Evolutionary conservation across 2,797 vertebrate species (phyloP).

Genomic region (Tiaroga cobitis): DNA sequence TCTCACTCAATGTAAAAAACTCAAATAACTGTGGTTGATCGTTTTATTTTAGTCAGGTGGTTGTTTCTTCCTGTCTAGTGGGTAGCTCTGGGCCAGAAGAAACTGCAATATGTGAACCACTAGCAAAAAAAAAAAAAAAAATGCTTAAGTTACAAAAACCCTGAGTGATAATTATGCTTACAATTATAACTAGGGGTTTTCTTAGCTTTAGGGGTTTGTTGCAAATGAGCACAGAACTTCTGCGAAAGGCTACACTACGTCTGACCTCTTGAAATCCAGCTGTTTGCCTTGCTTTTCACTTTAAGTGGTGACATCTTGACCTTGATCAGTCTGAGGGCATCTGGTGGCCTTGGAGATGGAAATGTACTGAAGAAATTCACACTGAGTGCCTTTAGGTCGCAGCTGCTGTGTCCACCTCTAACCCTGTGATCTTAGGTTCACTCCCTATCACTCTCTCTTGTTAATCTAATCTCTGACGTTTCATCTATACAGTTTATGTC

Average conservation of each 20-base stretch:
- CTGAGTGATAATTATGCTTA: background rate
- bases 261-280: constrained; percentile 16
- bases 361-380: constrained; percentile 39
- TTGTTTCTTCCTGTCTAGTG: background rate
- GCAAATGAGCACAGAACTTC: background rate
- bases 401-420: background rate
- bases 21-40: background rate
- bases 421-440: constrained; percentile 15
- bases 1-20: background rate
- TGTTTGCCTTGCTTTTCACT: background rate
- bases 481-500: background rate
- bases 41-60: constrained; percentile 9
- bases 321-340: constrained; percentile 11
- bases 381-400: background rate
- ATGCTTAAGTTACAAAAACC: background rate
- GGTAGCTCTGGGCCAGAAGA: background rate
- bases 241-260: background rate
- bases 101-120: background rate
- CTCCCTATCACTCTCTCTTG: background rate
- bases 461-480: constrained; percentile 13
- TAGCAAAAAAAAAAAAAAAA: too few relatives aligned
- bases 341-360: constrained; percentile 21
- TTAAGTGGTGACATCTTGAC: background rate
- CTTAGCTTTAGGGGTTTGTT: background rate
- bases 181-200: background rate